These are phyloP conservation scores for Miichthys miiuy DNA, from an alignment of 2,797 vertebrate species.

Conservation along the genomic window DNA sequence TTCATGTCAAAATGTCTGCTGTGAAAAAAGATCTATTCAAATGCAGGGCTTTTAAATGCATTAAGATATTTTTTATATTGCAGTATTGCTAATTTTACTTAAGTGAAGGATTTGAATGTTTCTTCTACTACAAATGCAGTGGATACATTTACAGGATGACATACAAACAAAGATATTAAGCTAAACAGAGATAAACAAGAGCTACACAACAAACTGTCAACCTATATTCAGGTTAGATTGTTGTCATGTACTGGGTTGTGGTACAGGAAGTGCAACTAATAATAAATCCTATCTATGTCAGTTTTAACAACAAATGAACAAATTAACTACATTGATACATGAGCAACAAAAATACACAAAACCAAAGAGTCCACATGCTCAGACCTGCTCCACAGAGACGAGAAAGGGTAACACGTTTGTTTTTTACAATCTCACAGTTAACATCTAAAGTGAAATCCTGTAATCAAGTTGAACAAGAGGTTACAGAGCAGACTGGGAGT, in stretches of 20 bases:
- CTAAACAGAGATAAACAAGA: neutral
- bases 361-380: neutral
- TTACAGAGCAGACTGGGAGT: constrained; percentile 16
- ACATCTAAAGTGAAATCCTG: constrained; percentile 9
- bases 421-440: neutral
- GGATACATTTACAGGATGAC: neutral
- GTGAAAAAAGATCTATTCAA: neutral
- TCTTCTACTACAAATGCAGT: neutral
- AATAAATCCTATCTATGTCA: neutral
- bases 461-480: constrained; percentile 11
- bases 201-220: neutral
- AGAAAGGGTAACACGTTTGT: neutral
- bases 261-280: neutral
- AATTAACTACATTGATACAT: neutral
- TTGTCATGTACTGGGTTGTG: neutral
- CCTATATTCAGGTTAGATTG: neutral
- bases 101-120: neutral
- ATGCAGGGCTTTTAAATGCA: neutral
- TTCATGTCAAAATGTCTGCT: too few species aligned
- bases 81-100: neutral
- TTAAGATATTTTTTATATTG: neutral
- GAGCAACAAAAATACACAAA: constrained; percentile 3
- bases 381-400: neutral
- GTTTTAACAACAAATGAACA: neutral
- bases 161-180: neutral